Evolutionary conservation across 2,888 invertebrate species (phyloP).

Genomic region (Himalopsyche anomala): DNA sequence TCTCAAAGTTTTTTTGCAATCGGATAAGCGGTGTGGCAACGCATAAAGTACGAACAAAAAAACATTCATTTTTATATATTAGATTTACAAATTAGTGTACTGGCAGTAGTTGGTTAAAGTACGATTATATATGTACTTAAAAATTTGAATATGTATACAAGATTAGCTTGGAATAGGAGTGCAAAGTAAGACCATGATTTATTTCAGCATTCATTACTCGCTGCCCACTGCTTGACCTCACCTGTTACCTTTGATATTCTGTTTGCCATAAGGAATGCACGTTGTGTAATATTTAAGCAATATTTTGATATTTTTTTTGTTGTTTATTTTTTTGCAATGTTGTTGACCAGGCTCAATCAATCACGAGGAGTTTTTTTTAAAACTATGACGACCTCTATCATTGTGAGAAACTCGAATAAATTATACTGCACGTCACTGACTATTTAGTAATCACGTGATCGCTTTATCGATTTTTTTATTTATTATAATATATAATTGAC

Average conservation of each 20-base stretch:
- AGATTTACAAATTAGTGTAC: too few relatives aligned
- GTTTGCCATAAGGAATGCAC: not conserved
- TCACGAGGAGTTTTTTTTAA: not conserved
- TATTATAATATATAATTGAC: too few relatives aligned
- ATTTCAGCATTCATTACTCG: not conserved
- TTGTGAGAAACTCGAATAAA: not conserved
- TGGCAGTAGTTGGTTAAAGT: too few relatives aligned
- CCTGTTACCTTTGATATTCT: not conserved
- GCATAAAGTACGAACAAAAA: too few relatives aligned
- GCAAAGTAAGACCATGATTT: too few relatives aligned
- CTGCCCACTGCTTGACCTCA: not conserved
- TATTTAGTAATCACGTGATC: not conserved
- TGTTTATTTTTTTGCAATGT: not conserved
- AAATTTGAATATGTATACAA: too few relatives aligned
- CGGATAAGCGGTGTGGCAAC: too few relatives aligned
- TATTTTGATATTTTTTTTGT: slow-evolving; percentile 12
- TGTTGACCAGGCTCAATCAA: not conserved
- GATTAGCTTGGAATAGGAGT: too few relatives aligned
- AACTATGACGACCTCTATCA: not conserved
- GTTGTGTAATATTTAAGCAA: not conserved
- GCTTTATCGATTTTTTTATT: not conserved
- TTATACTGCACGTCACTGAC: not conserved
- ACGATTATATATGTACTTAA: too few relatives aligned
- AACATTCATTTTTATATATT: too few relatives aligned
- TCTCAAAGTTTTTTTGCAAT: too few relatives aligned